These are phyloP conservation scores for Bombyx mori DNA, from an alignment of 1,140 invertebrate species.

Conservation along the genomic window ASM3026992v2 NC_085122.1:12562501-12563000, in stretches of 20 bases:
- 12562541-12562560: constrained; percentile 36
- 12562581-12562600: constrained; percentile 30
- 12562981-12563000: constrained; percentile 5
- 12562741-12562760: constrained; percentile 36
- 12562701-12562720: constrained; percentile 28
- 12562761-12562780: constrained; percentile 45
- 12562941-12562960: neutral
- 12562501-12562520: constrained; percentile 11
- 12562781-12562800: constrained; percentile 24
- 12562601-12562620: constrained; percentile 7
- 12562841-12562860: constrained; percentile 26
- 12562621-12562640: constrained; percentile 41
- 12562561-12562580: constrained; percentile 24
- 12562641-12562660: constrained; percentile 36
- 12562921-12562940: constrained; percentile 7
- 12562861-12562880: constrained; percentile 32
- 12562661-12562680: constrained; percentile 51
- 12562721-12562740: constrained; percentile 25
- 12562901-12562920: constrained; percentile 21
- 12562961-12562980: neutral
- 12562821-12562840: constrained; percentile 34
- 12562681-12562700: constrained; percentile 43
- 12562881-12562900: constrained; percentile 20
- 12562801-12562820: constrained; percentile 36
- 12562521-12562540: constrained; percentile 29